Percentiles rank a stretch among this genome's conserved stretches.
Conservation (phyloP, 1,140 invertebrate genomes). For the Grapholita molesta region DNA sequence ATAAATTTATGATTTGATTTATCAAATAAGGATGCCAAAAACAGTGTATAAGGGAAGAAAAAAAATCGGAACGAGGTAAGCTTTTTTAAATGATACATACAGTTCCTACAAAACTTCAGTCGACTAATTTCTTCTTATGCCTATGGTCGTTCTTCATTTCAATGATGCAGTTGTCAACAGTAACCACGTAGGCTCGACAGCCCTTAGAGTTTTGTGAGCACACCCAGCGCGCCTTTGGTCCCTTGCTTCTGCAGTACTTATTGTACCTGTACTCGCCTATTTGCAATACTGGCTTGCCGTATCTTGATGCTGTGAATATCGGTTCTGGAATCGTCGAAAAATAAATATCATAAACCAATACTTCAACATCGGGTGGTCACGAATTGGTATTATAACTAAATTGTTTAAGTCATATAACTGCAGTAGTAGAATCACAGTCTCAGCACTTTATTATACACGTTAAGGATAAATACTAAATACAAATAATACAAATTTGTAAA, state of each 20-base stretch:
- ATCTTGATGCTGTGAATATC: conserved; percentile 18
- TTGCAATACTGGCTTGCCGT: conserved; percentile 36
- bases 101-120: not conserved
- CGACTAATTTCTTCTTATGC: conserved; percentile 21
- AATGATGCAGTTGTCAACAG: conserved; percentile 28
- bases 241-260: conserved; percentile 32
- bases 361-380: no score
- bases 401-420: no score
- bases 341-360: not conserved
- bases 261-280: conserved; percentile 38
- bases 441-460: no score
- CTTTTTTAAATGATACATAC: no score
- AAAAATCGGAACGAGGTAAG: no score
- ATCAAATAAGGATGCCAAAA: no score
- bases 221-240: conserved; percentile 33
- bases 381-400: no score
- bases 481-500: no score
- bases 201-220: conserved; percentile 33
- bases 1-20: no score
- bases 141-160: conserved; percentile 26
- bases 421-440: no score
- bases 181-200: conserved; percentile 36
- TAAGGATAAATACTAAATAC: no score
- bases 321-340: not conserved
- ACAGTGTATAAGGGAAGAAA: no score